These are phyloP conservation scores for Graptemys geographica DNA, from an alignment of 2,797 vertebrate genomes.

Conservation along the genomic window DNA sequence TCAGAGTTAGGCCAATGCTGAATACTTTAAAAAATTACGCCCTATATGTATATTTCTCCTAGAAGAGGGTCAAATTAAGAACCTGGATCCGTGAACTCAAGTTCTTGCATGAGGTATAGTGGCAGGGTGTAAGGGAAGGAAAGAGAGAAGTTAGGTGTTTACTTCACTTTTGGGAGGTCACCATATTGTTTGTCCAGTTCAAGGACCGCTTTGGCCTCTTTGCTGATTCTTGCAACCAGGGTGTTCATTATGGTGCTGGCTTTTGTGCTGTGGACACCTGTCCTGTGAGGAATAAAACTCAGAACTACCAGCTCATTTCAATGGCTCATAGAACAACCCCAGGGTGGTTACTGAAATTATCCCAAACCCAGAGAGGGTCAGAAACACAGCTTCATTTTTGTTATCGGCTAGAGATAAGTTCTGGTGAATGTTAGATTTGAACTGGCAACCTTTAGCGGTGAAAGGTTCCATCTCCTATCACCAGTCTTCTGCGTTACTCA, in stretches of 20 bases:
- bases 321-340: background rate
- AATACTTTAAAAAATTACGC: conserved; percentile 62
- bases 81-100: background rate
- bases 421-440: conserved; percentile 46
- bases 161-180: background rate
- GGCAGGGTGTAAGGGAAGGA: background rate
- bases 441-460: conserved; percentile 54
- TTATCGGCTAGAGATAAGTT: conserved; percentile 41
- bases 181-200: background rate
- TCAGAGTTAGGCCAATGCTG: conserved; percentile 39
- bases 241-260: background rate
- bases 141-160: background rate
- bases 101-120: background rate
- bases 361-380: background rate
- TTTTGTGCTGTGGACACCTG: background rate
- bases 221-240: background rate
- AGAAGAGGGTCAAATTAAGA: background rate
- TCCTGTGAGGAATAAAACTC: background rate
- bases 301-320: background rate
- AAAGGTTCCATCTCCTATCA: conserved; percentile 48
- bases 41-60: conserved; percentile 37
- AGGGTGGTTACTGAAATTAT: background rate
- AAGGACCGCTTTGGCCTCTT: background rate
- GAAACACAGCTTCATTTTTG: background rate
- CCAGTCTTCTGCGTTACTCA: conserved; percentile 26